Base-by-base conservation (phyloP, 1,140 invertebrate genomes). In the Scaptomyza montana region DNA sequence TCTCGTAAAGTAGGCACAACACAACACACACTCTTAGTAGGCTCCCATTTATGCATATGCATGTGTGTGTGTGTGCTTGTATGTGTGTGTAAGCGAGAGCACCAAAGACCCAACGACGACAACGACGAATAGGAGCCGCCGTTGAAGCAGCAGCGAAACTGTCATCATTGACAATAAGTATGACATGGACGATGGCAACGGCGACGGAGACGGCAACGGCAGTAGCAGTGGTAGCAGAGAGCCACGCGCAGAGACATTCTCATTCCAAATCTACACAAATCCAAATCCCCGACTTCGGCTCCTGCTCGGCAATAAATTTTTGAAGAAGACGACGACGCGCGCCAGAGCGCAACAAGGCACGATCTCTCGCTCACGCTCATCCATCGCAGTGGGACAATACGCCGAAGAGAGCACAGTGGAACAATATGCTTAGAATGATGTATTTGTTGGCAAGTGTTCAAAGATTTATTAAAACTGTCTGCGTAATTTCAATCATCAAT, bases 131-230 rank as follows among this genome's bases (percentile, higher is more conserved):
- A 69, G 77, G 46, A 82, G 71, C 69, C 68, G 62, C 55, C 77
- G 71, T 63, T 61, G 65, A 59, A 80, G 89, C 80, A 77, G 76
- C 84, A 81, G 84, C 78, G 80, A 74, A 85, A 89, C 86, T 91
- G 90, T 91, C 90, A 91, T 91, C 90, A 91, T 91, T 90, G 90
- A 91, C 90, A 91, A 91, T 91, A 91, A 91, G 90, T 90, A 84
- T 90, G 90, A 91, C 86, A 90, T 81, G 82, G 84, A 61, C 82
- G 77, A 72, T 56, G 80, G 69, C 64, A 72, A 53, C 66, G 49
- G 60, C 41, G 41, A 25, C 28, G 47, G 45, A 33, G 51, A 50
- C 65, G 65, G 33, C 59, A 41, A n/a, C 13, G 54, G 50, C 54
- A 46, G 19, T 19, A 41, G 39, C 43, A 54, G 47, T 30, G 39